These are phyloP conservation scores for Drosophila paranaensis DNA, from an alignment of 2,888 invertebrate genomes.

Conservation along the genomic window DNA sequence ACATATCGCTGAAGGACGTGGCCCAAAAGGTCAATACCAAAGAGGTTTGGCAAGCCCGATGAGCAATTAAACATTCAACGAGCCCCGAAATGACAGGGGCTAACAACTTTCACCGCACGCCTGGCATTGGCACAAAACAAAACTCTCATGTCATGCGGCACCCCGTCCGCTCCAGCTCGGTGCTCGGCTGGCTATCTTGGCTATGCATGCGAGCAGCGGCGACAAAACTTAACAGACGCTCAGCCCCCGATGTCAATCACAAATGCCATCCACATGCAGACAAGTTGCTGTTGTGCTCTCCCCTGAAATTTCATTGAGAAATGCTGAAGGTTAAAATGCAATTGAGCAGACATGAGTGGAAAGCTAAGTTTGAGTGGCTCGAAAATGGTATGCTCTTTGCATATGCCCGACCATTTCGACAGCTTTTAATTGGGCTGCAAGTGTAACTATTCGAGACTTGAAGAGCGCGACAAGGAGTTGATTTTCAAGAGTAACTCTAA, in stretches of 20 bases:
- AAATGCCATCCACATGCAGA: slow-evolving; percentile 63
- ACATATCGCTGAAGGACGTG: slow-evolving; percentile 65
- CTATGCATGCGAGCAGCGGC: slow-evolving; percentile 15
- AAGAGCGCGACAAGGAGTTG: slow-evolving; percentile 1
- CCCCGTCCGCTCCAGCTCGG: not conserved
- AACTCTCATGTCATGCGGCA: slow-evolving; percentile 34
- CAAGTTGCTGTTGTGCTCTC: slow-evolving; percentile 24
- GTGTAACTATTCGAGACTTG: slow-evolving; percentile 26
- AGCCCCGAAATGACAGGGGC: slow-evolving; percentile 62
- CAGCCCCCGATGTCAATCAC: slow-evolving; percentile 60
- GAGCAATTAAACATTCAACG: slow-evolving; percentile 72
- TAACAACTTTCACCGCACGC: slow-evolving; percentile 68
- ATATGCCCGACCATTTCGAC: slow-evolving; percentile 18
- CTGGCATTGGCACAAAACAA: slow-evolving; percentile 37
- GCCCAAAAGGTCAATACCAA: slow-evolving; percentile 62
- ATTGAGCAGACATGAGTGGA: slow-evolving; percentile 61
- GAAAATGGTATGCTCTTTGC: slow-evolving; percentile 27
- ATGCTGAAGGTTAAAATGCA: slow-evolving; percentile 75
- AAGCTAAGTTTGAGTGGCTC: slow-evolving; percentile 40
- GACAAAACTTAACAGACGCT: slow-evolving; percentile 27
- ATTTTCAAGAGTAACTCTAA: not conserved
- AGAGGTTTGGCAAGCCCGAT: slow-evolving; percentile 41
- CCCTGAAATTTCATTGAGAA: slow-evolving; percentile 64
- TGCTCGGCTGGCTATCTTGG: slow-evolving; percentile 5
- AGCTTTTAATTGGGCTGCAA: slow-evolving; percentile 34